Conservation (phyloP, 1,140 invertebrate species). For the Cyclina sinensis region DNA sequence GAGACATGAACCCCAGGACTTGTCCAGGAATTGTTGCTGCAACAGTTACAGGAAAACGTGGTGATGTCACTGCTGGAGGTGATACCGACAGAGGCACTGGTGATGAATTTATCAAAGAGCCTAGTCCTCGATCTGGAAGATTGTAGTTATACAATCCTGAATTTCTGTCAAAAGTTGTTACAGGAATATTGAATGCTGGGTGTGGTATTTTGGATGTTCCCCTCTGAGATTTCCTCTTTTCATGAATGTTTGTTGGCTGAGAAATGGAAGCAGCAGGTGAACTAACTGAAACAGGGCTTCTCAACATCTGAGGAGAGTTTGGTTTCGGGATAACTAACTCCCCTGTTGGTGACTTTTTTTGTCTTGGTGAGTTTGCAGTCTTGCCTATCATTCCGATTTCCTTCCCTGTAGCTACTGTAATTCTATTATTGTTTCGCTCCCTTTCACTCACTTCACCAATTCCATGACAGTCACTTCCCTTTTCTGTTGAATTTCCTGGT, state of each 20-base stretch:
- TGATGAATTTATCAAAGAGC: conserved; percentile 36
- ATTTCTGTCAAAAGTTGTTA: conserved; percentile 67
- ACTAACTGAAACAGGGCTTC: conserved; percentile 16
- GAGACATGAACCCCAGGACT: conserved; percentile 69
- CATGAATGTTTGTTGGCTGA: neutral
- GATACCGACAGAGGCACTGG: conserved; percentile 33
- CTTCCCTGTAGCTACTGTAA: neutral
- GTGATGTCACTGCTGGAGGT: conserved; percentile 61
- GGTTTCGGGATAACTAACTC: conserved; percentile 18
- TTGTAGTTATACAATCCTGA: conserved; percentile 80
- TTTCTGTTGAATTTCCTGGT: neutral
- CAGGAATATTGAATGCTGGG: conserved; percentile 64
- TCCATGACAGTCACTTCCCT: conserved; percentile 18
- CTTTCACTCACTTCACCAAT: neutral
- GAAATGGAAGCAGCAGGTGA: neutral
- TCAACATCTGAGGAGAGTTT: neutral
- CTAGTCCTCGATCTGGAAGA: conserved; percentile 82
- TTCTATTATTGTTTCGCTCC: neutral
- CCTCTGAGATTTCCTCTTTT: conserved; percentile 6
- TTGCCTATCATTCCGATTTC: neutral
- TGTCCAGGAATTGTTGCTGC: conserved; percentile 35
- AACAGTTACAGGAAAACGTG: conserved; percentile 52
- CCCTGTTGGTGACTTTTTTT: conserved; percentile 2
- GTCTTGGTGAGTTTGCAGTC: neutral
- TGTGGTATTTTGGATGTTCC: conserved; percentile 44